Evolutionary conservation across 2,888 invertebrate genomes (phyloP).

Genomic region (Rhopalosiphum nymphaeae): DNA sequence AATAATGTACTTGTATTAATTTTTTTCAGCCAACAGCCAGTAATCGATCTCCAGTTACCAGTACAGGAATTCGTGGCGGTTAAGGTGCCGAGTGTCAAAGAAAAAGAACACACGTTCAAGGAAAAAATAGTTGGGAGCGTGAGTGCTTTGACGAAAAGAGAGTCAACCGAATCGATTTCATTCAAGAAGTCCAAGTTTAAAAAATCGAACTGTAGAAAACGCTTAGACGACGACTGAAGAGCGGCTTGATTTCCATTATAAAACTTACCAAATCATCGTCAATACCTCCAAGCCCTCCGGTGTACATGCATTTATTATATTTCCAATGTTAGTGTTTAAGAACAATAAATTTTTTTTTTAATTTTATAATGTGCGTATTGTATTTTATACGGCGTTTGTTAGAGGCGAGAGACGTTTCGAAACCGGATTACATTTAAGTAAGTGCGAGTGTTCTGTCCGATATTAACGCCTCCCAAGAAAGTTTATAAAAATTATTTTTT

Average conservation of each 20-base stretch:
- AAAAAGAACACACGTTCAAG: constrained; percentile 69
- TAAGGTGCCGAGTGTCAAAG: constrained; percentile 67
- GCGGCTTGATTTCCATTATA: neutral
- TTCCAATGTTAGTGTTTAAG: neutral
- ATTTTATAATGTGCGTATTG: neutral
- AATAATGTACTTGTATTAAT: neutral
- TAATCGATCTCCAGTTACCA: constrained; percentile 81
- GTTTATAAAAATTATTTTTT: no score
- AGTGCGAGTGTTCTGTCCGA: no score
- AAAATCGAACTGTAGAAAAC: constrained; percentile 77
- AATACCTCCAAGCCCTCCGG: neutral
- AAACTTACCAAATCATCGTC: neutral
- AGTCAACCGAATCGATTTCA: constrained; percentile 67
- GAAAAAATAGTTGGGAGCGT: constrained; percentile 69
- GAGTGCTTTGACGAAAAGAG: neutral
- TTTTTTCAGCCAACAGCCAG: constrained; percentile 3
- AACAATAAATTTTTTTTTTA: neutral
- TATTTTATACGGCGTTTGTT: neutral
- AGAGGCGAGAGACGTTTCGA: no score
- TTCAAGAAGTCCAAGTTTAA: constrained; percentile 82
- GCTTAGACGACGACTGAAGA: constrained; percentile 75
- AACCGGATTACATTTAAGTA: no score
- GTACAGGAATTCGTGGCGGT: constrained; percentile 70
- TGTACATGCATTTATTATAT: neutral
- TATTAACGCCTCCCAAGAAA: no score